Base-by-base conservation (phyloP, 1,140 invertebrate genomes). In the Drosophila lini region DNA sequence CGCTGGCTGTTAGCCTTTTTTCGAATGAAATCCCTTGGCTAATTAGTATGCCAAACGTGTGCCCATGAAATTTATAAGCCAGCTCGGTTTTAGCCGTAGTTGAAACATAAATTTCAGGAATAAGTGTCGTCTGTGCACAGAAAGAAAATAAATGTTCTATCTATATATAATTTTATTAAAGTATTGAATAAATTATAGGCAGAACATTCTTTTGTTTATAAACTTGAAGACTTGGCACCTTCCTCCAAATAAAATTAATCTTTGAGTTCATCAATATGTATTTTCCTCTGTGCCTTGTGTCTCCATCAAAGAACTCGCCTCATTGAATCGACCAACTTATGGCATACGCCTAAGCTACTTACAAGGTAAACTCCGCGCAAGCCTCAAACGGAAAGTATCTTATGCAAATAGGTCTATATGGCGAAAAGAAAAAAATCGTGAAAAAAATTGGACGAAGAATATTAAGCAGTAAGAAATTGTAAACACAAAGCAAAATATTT, bases 401-500 rank as follows among this genome's bases (percentile, higher is more conserved):
- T 83, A 86, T 86, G 83, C 80, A 86, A 86, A 86, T 88, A 79
- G 52, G 60, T 67, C 74, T 58, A 69, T 73, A 77, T 77, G 63
- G 57, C 38, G 22, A 60, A 64, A 60, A 38, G n/a, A 38, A 44
- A 40, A 44, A 61, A 71, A 55, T 11, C 3, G 42, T 31, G 28
- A 45, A 47, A 41, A 56, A 57, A 61, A 55, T 50, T 55, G 45
- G 40, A 25, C 28, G n/a, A 38, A 38, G 34, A 40, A 67, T 55
- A 59, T 53, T 47, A 69, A 50, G 56, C 47, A 56, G 44, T 45
- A 63, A 77, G 65, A 67, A 88, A 88, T 78, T 78, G 74, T 78
- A 78, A 88, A 78, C 84, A 80, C 71, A 74, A 83, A 88, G 79
- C 80, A 88, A 88, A 88, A 89, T 89, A 89, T 88, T 88, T 88